Conservation (phyloP, 2,797 vertebrate genomes). For the Sebastiscus albofasciatus region DNA sequence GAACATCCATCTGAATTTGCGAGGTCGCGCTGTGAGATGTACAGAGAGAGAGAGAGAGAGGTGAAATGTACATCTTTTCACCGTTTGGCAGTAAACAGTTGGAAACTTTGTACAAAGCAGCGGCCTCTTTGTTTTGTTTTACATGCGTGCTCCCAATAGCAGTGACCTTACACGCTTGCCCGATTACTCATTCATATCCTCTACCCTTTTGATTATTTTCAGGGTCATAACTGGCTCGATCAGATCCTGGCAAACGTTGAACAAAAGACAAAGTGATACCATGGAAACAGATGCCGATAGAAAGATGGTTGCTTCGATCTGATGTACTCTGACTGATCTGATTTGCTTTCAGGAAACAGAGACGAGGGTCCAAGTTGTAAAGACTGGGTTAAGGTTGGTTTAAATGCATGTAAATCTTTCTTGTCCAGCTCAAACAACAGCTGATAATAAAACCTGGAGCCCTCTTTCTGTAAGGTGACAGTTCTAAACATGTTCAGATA, state of each 20-base stretch:
- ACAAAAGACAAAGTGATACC: constrained; percentile 3
- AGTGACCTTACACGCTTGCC: constrained; percentile 26
- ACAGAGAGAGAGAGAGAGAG: constrained; percentile 26
- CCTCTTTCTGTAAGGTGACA: not conserved
- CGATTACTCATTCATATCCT: constrained; percentile 42
- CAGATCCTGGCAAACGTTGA: constrained; percentile 10
- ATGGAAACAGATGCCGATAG: constrained; percentile 37
- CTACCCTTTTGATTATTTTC: constrained; percentile 50
- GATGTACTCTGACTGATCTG: not conserved
- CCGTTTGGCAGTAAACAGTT: constrained; percentile 7
- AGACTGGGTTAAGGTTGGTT: not conserved
- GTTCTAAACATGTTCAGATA: not conserved
- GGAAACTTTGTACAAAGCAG: constrained; percentile 25
- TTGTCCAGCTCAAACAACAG: not conserved
- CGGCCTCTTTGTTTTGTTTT: constrained; percentile 24
- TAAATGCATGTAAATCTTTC: not conserved
- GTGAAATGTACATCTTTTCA: constrained; percentile 32
- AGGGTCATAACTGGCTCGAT: constrained; percentile 24
- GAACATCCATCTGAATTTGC: constrained; percentile 33
- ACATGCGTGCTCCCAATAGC: not conserved
- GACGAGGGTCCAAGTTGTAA: not conserved
- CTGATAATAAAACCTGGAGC: not conserved
- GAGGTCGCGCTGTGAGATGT: constrained; percentile 29
- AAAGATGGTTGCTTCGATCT: not conserved
- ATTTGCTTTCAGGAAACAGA: constrained; percentile 1